Evolutionary conservation across 2,888 invertebrate species (phyloP).

Genomic region (Cybosia mesomella): DNA sequence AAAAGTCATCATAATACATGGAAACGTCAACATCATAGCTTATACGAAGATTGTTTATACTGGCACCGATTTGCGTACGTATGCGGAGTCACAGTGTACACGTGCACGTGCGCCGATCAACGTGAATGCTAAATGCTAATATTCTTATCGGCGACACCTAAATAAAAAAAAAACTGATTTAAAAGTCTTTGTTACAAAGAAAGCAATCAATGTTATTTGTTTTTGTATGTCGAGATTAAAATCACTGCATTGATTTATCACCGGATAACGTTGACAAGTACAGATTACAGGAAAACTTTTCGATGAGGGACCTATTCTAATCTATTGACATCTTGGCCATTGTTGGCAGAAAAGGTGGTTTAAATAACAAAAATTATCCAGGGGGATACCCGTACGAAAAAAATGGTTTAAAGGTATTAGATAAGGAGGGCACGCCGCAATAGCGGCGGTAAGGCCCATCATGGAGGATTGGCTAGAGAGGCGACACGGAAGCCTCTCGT

Average conservation of each 20-base stretch:
- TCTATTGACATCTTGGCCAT: background rate
- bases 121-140: slow-evolving; percentile 49
- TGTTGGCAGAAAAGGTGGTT: background rate
- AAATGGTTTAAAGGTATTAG: too few species aligned
- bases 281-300: background rate
- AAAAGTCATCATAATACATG: background rate
- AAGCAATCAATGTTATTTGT: slow-evolving; percentile 23
- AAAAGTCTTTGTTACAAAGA: slow-evolving; percentile 20
- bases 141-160: slow-evolving; percentile 46
- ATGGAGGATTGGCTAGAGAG: too few species aligned
- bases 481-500: too few species aligned
- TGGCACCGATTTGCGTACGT: slow-evolving; percentile 39
- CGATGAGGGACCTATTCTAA: background rate
- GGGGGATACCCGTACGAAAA: background rate
- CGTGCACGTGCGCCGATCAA: slow-evolving; percentile 49
- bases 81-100: slow-evolving; percentile 34
- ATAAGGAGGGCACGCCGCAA: too few species aligned
- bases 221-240: slow-evolving; percentile 13
- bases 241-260: background rate
- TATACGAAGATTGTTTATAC: slow-evolving; percentile 37
- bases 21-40: slow-evolving; percentile 19
- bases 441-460: too few species aligned
- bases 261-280: background rate
- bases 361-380: too few species aligned
- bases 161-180: slow-evolving; percentile 28